Evolutionary conservation across 2,888 invertebrate species (phyloP), one percentile per base, ranked within the genome.

Genomic region (Congeria kusceri): DNA sequence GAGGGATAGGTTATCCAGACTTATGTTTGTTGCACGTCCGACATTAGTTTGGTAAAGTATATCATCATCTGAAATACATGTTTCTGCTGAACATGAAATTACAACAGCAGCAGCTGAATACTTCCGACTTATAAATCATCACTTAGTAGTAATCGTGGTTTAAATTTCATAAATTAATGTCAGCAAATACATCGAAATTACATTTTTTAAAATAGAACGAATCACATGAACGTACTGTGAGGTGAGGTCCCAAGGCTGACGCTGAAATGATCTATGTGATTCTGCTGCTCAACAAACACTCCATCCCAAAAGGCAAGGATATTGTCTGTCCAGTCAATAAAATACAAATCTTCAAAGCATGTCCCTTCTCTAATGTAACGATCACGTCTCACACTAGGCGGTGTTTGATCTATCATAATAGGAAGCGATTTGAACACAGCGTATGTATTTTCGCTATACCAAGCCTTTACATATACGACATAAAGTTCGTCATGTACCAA

Each of bases 291-390:
- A n/a, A 3, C n/a, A 46, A 68, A 68, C 15, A 83, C 81, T 13
- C 57, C 61, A 0, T 59, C 18, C 86, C 86, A 86, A 44, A 83
- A 83, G 11, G 76, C 77, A 13, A 74, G 68, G 7, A 84, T 63
- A n/a, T 61, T 56, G 15, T 69, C 62, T 1, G 65, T 63, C 23
- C 57, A 46, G 20, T 56, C 81, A 18, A 79, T 53, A 58, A 68
- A 81, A n/a, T 87, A 85, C 1, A 68, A 18, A 66, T 87, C 86
- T 5, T 23, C 3, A 20, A 20, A 23, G 66, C 86, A 86, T 7
- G 49, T 25, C 0, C 83, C 77, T 57, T 88, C 88, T 3, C 44
- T 75, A 5, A 87, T 75, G 28, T 68, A 70, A 27, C n/a, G n/a
- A n/a, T n/a, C n/a, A n/a, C n/a, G n/a, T n/a, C n/a, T n/a, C n/a